Percentiles rank a stretch among this genome's conserved stretches.
Conservation (phyloP, 2,888 invertebrate genomes). For the Cryptosula pallasiana region DNA sequence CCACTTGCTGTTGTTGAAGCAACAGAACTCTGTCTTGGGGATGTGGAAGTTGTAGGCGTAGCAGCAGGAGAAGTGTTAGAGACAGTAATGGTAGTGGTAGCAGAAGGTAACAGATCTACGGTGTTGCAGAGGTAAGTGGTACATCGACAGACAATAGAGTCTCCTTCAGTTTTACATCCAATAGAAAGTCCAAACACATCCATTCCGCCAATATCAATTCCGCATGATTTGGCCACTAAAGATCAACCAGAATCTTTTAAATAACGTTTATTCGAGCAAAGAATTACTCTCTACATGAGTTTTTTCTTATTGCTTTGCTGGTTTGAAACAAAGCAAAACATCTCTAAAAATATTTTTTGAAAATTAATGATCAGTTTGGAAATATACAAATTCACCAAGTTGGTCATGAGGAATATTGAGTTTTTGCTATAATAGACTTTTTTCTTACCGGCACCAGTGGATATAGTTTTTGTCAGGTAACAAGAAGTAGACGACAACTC, state of each 20-base stretch:
- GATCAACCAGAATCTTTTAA: too few relatives aligned
- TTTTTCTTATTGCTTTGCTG: too few relatives aligned
- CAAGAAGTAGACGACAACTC: neutral
- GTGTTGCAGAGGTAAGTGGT: neutral
- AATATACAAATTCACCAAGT: too few relatives aligned
- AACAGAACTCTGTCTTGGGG: neutral
- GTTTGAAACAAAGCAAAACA: too few relatives aligned
- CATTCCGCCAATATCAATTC: neutral
- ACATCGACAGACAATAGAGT: neutral
- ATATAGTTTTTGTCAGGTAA: neutral
- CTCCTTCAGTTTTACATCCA: neutral
- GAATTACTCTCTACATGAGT: too few relatives aligned
- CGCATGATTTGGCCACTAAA: neutral
- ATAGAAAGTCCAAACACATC: neutral
- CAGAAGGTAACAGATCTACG: neutral
- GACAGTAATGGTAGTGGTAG: neutral
- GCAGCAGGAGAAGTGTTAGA: neutral
- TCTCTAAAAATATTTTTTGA: too few relatives aligned
- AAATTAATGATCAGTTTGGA: too few relatives aligned
- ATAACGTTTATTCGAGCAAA: too few relatives aligned
- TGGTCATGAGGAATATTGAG: too few relatives aligned
- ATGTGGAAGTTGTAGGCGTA: neutral
- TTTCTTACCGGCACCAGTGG: neutral
- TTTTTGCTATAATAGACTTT: too few relatives aligned
- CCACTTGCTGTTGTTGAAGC: too few relatives aligned